These are phyloP conservation scores for Odocoileus virginianus DNA, from an alignment of 2,113 vertebrate species.

Conservation along the genomic window DNA sequence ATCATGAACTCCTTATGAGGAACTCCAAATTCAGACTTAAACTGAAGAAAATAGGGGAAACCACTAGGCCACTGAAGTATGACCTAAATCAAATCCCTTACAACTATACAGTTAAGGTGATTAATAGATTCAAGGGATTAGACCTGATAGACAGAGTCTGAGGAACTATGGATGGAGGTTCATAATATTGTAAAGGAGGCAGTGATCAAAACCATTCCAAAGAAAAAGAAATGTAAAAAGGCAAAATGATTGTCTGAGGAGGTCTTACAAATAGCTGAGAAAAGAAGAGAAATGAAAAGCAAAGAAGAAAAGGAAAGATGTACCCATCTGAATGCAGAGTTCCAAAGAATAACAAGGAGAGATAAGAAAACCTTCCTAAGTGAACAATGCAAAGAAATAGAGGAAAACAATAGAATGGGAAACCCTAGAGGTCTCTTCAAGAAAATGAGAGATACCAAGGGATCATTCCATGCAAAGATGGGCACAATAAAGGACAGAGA, in stretches of 20 bases:
- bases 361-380: neutral
- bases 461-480: neutral
- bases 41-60: neutral
- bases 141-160: neutral
- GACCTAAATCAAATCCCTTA: neutral
- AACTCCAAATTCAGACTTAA: neutral
- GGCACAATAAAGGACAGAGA: neutral
- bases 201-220: neutral
- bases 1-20: neutral
- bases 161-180: neutral
- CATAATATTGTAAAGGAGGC: neutral
- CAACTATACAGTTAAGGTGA: neutral
- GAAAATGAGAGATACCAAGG: neutral
- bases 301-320: neutral
- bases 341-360: neutral
- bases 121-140: neutral
- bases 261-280: neutral
- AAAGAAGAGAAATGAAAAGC: neutral
- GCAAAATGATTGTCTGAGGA: neutral
- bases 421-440: neutral
- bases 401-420: neutral
- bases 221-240: neutral
- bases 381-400: neutral
- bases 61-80: neutral
- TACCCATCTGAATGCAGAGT: neutral